Evolutionary conservation across 64 coral and sea anemone genomes (phyloP).

Genomic region (Montipora sp.): DNA sequence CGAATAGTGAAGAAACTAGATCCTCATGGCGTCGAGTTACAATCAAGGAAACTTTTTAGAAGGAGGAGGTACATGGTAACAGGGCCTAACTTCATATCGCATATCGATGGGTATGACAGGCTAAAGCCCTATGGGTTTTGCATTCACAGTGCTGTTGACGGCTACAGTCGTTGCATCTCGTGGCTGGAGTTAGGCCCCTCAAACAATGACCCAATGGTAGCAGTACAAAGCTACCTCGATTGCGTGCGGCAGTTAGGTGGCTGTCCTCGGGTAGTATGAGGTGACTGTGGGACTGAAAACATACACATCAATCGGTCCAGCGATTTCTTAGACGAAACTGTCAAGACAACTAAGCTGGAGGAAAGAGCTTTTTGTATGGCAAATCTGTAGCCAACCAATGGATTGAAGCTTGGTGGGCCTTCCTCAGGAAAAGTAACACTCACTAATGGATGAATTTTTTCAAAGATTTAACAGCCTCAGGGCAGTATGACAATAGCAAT

Average conservation of each 20-base stretch:
- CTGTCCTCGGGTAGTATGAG: conserved; percentile 20
- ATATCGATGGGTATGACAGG: background rate
- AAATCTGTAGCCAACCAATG: conserved; percentile 22
- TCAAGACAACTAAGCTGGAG: background rate
- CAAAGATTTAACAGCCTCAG: conserved; percentile 46
- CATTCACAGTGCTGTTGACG: background rate
- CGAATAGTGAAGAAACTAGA: conserved; percentile 6
- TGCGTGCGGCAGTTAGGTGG: conserved; percentile 15
- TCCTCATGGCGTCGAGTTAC: conserved; percentile 13
- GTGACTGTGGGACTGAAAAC: conserved; percentile 55
- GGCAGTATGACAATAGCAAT: conserved; percentile 45
- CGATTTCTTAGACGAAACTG: conserved; percentile 35
- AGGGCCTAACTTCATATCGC: conserved; percentile 48
- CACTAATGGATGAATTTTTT: conserved; percentile 47
- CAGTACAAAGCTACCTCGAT: conserved; percentile 30
- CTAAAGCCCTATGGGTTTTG: background rate
- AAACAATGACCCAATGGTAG: conserved; percentile 46
- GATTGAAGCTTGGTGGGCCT: conserved; percentile 36
- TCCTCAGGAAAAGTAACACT: conserved; percentile 58
- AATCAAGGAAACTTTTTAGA: background rate
- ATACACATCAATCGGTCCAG: conserved; percentile 43
- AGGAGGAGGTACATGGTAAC: conserved; percentile 13
- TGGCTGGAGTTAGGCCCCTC: conserved; percentile 2
- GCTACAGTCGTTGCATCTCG: background rate
- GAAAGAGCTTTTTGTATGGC: background rate